Base-by-base conservation (phyloP, 2,888 invertebrate genomes). In the Sarcophaga rosellei region DNA sequence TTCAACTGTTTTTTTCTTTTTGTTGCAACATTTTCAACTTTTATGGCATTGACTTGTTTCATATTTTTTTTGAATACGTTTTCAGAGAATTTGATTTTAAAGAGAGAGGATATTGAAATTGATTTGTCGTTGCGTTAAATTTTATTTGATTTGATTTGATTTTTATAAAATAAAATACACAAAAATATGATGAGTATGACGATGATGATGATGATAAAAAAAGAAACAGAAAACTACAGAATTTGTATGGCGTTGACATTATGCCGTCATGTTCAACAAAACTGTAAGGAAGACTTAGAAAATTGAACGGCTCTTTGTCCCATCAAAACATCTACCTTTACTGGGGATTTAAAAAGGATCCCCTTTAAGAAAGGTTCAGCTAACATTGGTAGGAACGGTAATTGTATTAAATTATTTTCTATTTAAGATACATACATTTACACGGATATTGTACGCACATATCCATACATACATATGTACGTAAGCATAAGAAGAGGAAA, bases 71-170 rank as follows among this genome's bases (percentile, higher is more conserved):
- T 57, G 1, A 11, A 69, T 59, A 25, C 45, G 69, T 61, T 84
- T 44, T 59, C 45, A 47, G 0, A 15, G 15, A 47, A 47, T 15
- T 15, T 47, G 15, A 68, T 69, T 80, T 47, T 15, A 47, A 47
- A n/a, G 35, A 35, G 35, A 35, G 35, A 80, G 84, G 70, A 84
- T 35, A 80, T 75, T 75, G 79, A 75, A 84, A 84, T 84, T 80
- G 84, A 80, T 84, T 84, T 84, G 74, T 65, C 69, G 79, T 75
- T 79, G 78, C 45, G 35, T 70, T 79, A 45, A 35, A 74, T 84
- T 84, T 47, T 47, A 47, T 47, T 47, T 47, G 11, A 47, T 47
- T 35, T 35, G 35, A 35, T 35, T 35, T 35, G 6, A 35, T 1
- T 35, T 35, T 15, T 15, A 47, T 47, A 0, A 47, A 47, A 47